Evolutionary conservation across 2,888 invertebrate species (phyloP).

Genomic region (Abscondita cerata): DNA sequence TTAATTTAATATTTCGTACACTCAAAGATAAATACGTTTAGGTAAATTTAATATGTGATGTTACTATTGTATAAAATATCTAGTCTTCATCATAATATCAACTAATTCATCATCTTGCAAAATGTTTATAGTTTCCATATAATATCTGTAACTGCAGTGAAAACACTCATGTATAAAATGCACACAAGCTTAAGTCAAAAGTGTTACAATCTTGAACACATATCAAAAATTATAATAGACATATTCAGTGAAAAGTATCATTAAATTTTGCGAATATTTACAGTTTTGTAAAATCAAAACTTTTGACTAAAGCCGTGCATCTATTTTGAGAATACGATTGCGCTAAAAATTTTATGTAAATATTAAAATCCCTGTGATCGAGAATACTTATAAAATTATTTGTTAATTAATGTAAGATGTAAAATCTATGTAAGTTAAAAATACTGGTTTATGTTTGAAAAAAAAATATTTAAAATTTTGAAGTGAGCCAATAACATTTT

Average conservation of each 20-base stretch:
- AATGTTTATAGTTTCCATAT: slow-evolving; percentile 23
- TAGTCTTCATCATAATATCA: slow-evolving; percentile 31
- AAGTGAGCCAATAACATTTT: slow-evolving; percentile 17
- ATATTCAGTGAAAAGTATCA: background rate
- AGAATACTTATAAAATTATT: slow-evolving; percentile 41
- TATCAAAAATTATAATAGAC: background rate
- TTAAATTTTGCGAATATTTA: background rate
- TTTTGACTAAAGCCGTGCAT: slow-evolving; percentile 10
- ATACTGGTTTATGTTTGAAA: slow-evolving; percentile 20
- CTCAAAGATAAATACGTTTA: slow-evolving; percentile 22
- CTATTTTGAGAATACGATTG: slow-evolving; percentile 13
- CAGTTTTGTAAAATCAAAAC: background rate
- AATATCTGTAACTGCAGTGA: slow-evolving; percentile 18
- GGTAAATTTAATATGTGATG: slow-evolving; percentile 32
- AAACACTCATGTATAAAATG: slow-evolving; percentile 20
- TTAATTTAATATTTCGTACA: slow-evolving; percentile 22
- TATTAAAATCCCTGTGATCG: slow-evolving; percentile 55
- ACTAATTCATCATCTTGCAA: slow-evolving; percentile 18
- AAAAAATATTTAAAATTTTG: slow-evolving; percentile 17
- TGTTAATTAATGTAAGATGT: slow-evolving; percentile 41
- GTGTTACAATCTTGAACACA: background rate
- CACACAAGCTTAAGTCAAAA: slow-evolving; percentile 15
- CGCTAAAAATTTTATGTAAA: slow-evolving; percentile 40
- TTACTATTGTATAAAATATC: slow-evolving; percentile 33
- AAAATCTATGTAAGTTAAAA: slow-evolving; percentile 31